Conservation (phyloP, 2,888 invertebrate species). For the Cerceris ruficornis region DNA sequence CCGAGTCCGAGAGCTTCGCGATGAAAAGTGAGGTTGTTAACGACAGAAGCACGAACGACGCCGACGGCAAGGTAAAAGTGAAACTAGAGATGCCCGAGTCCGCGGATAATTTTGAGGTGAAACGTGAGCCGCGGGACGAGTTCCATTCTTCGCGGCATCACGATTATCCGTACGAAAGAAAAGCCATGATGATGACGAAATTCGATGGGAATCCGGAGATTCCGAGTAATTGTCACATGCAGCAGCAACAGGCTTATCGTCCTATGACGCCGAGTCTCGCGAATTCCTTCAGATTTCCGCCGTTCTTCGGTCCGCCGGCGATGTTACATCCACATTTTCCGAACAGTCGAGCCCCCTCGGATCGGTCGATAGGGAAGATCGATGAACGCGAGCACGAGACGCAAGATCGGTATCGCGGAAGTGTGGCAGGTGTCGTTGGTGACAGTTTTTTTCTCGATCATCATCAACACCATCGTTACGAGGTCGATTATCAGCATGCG, state of each 20-base stretch:
- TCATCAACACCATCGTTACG: constrained; percentile 60
- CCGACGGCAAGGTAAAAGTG: constrained; percentile 65
- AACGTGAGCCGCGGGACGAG: constrained; percentile 64
- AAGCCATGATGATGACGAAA: constrained; percentile 29
- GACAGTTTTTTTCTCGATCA: constrained; percentile 56
- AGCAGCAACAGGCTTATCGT: constrained; percentile 46
- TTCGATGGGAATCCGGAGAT: constrained; percentile 33
- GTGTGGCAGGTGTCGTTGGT: constrained; percentile 40
- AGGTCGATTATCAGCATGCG: constrained; percentile 55
- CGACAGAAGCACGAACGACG: constrained; percentile 42
- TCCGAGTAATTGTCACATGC: constrained; percentile 34
- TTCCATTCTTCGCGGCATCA: constrained; percentile 51
- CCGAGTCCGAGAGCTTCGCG: constrained; percentile 40
- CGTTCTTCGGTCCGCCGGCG: constrained; percentile 66
- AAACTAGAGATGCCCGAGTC: constrained; percentile 68
- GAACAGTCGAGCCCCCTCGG: constrained; percentile 33
- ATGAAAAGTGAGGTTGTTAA: constrained; percentile 37
- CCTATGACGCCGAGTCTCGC: constrained; percentile 27
- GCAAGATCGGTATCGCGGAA: constrained; percentile 54
- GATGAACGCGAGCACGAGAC: constrained; percentile 55
- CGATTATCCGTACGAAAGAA: constrained; percentile 53
- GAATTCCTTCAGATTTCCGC: constrained; percentile 68
- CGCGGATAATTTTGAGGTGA: constrained; percentile 54
- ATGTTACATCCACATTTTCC: constrained; percentile 55
- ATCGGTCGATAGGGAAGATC: constrained; percentile 49